Conservation (phyloP, 2,113 vertebrate species). For the Donacobius atricapilla region DNA sequence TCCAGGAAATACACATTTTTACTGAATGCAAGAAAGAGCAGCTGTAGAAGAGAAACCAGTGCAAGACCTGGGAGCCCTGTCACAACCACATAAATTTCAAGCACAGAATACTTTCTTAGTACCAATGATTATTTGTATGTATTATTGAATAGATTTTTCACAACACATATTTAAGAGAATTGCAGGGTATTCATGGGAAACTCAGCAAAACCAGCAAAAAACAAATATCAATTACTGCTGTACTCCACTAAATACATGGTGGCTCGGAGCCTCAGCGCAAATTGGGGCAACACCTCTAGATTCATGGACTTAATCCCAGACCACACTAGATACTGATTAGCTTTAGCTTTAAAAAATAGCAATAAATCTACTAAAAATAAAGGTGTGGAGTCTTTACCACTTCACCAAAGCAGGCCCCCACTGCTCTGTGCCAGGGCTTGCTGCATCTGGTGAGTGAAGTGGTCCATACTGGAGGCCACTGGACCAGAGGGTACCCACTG, state of each 20-base stretch:
- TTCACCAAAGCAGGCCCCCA: not conserved
- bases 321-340: not conserved
- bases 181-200: not conserved
- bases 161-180: not conserved
- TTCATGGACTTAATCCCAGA: not conserved
- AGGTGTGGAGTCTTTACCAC: not conserved
- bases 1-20: not conserved
- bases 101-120: not conserved
- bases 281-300: not conserved
- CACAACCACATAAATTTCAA: not conserved
- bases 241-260: not conserved
- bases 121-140: not conserved
- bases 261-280: not conserved
- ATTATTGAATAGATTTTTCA: slow-evolving; percentile 1
- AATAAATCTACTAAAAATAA: not conserved
- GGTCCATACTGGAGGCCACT: fast-evolving
- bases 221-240: not conserved
- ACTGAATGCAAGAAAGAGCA: not conserved
- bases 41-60: not conserved
- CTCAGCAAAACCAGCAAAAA: not conserved
- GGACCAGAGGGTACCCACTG: not conserved
- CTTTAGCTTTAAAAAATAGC: not conserved
- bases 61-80: not conserved
- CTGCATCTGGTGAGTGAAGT: not conserved
- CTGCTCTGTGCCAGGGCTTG: not conserved